Evolutionary conservation across 2,113 vertebrate species (phyloP).

Genomic region (Trochalopteron elliotii): DNA sequence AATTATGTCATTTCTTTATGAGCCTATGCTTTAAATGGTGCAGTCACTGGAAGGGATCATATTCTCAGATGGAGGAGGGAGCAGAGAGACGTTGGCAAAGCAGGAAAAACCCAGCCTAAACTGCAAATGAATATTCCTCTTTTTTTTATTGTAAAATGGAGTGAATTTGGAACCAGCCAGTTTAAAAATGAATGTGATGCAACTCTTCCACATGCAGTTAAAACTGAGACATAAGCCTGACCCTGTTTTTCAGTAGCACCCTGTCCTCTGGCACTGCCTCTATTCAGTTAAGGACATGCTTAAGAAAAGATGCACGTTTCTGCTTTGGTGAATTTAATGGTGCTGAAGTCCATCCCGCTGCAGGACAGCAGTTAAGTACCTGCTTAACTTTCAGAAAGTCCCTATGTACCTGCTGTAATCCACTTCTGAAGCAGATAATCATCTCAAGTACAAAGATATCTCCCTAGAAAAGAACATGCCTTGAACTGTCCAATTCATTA

Average conservation of each 20-base stretch:
- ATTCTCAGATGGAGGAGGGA: background rate
- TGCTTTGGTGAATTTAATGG: conserved; percentile 23
- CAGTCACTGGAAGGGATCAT: background rate
- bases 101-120: background rate
- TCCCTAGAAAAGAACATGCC: background rate
- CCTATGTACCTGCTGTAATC: conserved; percentile 4
- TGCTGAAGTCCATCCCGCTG: conserved; percentile 25
- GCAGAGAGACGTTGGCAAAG: background rate
- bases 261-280: background rate
- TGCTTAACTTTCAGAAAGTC: conserved; percentile 53
- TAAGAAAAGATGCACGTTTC: conserved; percentile 56
- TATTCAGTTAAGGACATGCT: conserved; percentile 14
- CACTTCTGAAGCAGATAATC: background rate
- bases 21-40: background rate
- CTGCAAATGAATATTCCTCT: background rate
- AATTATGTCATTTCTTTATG: background rate
- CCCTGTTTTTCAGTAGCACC: background rate
- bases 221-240: background rate
- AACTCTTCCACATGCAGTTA: background rate
- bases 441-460: background rate
- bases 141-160: background rate
- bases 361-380: conserved; percentile 26
- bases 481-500: background rate
- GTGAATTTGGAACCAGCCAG: background rate
- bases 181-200: background rate